A percentile compares a stretch with the other conserved stretches of the same genome.
phyloP scores from a whole-genome alignment of 2,113 vertebrate genomes.

The Globicephala melas region DNA sequence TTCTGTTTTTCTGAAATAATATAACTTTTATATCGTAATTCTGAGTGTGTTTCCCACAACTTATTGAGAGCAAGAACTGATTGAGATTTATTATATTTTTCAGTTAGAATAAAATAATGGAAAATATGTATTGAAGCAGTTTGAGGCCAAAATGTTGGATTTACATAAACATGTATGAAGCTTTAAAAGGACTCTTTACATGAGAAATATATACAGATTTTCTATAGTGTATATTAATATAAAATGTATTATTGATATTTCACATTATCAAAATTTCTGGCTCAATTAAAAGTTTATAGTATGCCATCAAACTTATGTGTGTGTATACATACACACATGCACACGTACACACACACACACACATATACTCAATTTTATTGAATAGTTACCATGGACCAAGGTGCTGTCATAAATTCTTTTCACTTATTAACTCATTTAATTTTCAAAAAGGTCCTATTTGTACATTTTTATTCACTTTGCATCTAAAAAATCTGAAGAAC shows the following conservation, averaged over 20 bases:
- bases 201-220: background rate
- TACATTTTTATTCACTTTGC: background rate
- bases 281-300: background rate
- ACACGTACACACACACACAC: background rate
- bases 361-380: background rate
- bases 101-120: background rate
- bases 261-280: background rate
- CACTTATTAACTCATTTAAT: background rate
- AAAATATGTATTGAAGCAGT: background rate
- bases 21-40: background rate
- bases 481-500: background rate
- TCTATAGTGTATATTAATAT: background rate
- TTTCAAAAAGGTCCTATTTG: background rate
- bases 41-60: background rate
- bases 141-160: background rate
- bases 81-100: background rate
- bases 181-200: background rate
- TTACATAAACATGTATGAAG: background rate
- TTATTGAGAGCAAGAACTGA: background rate
- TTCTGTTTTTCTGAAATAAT: background rate
- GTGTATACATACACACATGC: accelerated
- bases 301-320: background rate
- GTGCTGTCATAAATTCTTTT: background rate
- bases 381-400: background rate
- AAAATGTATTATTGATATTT: background rate